Conservation (phyloP, 2,797 vertebrate species). For the Gephyroberyx darwinii region DNA sequence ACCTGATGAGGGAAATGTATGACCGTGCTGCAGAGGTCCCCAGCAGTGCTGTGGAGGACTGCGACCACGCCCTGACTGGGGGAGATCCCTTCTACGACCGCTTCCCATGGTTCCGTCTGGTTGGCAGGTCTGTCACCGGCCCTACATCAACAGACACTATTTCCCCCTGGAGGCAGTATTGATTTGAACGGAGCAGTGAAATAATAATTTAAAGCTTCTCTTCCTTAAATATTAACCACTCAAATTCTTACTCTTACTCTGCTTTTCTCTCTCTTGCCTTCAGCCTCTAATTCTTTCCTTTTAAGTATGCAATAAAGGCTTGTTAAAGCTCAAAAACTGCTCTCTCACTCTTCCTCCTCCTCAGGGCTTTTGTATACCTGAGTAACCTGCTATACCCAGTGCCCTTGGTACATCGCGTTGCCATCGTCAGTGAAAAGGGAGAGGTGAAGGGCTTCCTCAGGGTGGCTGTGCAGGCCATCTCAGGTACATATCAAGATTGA, state of each 20-base stretch:
- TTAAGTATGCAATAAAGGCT: neutral
- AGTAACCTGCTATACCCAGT: conserved; percentile 97
- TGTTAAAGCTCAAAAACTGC: neutral
- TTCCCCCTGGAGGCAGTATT: neutral
- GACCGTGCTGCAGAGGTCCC: conserved; percentile 96
- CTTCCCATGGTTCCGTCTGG: conserved; percentile 98
- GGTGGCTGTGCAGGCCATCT: conserved; percentile 96
- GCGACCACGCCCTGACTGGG: conserved; percentile 92
- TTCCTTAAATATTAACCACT: neutral
- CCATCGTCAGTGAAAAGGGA: conserved; percentile 97
- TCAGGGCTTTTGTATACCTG: conserved; percentile 97
- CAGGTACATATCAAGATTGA: conserved; percentile 80
- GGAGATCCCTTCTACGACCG: conserved; percentile 99
- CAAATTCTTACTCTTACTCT: neutral
- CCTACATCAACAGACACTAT: neutral
- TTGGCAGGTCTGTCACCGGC: conserved; percentile 88
- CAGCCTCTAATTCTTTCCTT: neutral
- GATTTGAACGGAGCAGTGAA: neutral
- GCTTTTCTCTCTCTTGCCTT: neutral
- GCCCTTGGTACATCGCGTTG: conserved; percentile 94
- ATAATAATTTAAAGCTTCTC: neutral
- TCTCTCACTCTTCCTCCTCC: neutral
- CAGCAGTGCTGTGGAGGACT: conserved; percentile 92
- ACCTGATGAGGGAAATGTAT: conserved; percentile 98
- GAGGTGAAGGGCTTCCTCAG: conserved; percentile 98